Evolutionary conservation across 2,888 invertebrate species (phyloP), one percentile per base, ranked within the genome.

Genomic region (Nephrotoma appendiculata): DNA sequence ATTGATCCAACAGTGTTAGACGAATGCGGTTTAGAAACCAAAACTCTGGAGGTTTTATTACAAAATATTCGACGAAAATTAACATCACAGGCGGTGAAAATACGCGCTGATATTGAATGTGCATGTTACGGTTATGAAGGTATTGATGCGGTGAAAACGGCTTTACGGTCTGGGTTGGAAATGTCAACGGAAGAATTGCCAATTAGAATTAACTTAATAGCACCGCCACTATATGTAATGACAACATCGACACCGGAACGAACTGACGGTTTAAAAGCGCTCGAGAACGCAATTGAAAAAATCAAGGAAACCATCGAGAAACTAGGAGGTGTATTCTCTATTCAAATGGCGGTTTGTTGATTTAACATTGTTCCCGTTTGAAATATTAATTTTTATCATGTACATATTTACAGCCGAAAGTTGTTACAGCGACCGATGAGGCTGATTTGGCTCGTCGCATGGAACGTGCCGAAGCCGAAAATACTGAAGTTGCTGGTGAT

Each of bases 191-290:
- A 96, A 89, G 98, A 98, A 89, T 94, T 99, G 92, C 98, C 99
- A 0, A 98, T 99, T 89, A 98, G 98, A 94, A 99, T 99, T 89
- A 99, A 99, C 92, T 93, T 99, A 88, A 99, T 99, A 90, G 99
- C 99, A 5, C 99, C 99, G 45, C 99, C 99, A 86, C 93, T 98
- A 89, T 99, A 98, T 93, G 99, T 99, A 87, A 98, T 99, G 95
- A 99, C 99, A 15, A 99, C 99, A 84, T 98, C 98, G 43, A 99
- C 99, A 0, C 96, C 99, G 42, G 99, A 99, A 91, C 97, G 98
- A 90, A 94, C 95, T 86, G 98, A 98, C 89, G 99, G 99, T 2
- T 93, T 99, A 85, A 96, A 96, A 92, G 96, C 97, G 6, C 92
- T 99, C 86, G 96, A 97, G 90, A 95, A 95, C 88, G 98, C 98